Conservation (phyloP, 2,888 invertebrate genomes). For the Epiblema foenella region DNA sequence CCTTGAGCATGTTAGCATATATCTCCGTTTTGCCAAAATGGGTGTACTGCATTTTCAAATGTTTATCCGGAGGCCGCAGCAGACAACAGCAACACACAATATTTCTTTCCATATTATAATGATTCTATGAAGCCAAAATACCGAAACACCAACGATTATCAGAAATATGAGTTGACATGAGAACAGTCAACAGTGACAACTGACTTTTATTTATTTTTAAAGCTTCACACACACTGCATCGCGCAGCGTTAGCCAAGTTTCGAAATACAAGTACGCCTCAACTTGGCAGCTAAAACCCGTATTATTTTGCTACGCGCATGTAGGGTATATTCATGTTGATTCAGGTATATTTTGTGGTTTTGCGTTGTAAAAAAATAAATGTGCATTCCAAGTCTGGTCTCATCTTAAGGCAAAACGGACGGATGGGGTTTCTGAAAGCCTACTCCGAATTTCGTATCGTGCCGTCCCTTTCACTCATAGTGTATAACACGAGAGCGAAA, state of each 20-base stretch:
- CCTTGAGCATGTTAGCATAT: no score
- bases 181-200: not conserved
- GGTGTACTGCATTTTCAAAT: constrained; percentile 14
- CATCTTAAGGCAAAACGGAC: no score
- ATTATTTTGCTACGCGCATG: not conserved
- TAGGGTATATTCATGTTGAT: no score
- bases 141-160: no score
- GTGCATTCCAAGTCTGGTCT: no score
- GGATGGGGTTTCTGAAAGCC: no score
- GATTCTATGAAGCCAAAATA: no score
- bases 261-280: not conserved
- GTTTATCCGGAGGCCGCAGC: constrained; percentile 6
- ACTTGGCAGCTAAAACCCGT: constrained; percentile 1
- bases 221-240: not conserved
- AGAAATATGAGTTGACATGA: not conserved
- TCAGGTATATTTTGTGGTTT: no score
- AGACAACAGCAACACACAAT: constrained; percentile 15
- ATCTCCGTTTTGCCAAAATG: constrained; percentile 11
- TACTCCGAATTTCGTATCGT: no score
- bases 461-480: no score
- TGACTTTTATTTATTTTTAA: not conserved
- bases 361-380: no score
- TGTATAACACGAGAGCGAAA: no score
- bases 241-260: not conserved
- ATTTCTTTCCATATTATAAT: constrained; percentile 12